phyloP scores from a whole-genome alignment of 2,888 invertebrate genomes.

The Campaea margaritaria region DNA sequence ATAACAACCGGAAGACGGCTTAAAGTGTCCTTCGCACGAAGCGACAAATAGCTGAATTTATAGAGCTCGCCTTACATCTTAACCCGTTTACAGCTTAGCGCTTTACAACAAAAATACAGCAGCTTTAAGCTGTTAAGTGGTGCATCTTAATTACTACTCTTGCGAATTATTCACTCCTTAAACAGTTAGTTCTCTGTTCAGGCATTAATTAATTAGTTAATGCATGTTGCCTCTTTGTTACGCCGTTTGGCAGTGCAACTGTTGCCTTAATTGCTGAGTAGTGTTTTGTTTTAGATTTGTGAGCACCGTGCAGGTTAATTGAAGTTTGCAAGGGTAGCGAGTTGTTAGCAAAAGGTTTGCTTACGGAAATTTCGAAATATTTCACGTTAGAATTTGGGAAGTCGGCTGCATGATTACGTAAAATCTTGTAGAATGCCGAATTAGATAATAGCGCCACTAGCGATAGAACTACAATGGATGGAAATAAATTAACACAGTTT shows the following conservation, averaged over 20 bases:
- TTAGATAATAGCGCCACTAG: too few relatives aligned
- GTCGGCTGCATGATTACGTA: too few relatives aligned
- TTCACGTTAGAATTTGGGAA: too few relatives aligned
- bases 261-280: conserved; percentile 20
- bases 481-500: too few relatives aligned
- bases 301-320: conserved; percentile 12
- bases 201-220: conserved; percentile 40
- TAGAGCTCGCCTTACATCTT: not conserved
- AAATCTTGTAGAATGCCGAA: too few relatives aligned
- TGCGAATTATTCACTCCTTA: conserved; percentile 27
- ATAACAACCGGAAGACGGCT: not conserved
- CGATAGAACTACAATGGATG: too few relatives aligned
- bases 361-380: not conserved
- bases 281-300: conserved; percentile 23
- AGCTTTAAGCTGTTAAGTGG: conserved; percentile 21
- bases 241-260: conserved; percentile 22
- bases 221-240: conserved; percentile 34
- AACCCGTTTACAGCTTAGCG: conserved; percentile 9
- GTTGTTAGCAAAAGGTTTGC: conserved; percentile 1
- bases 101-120: conserved; percentile 23
- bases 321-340: conserved; percentile 2
- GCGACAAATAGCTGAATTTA: not conserved
- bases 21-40: not conserved
- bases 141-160: conserved; percentile 28
- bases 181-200: conserved; percentile 30